A percentile compares a stretch with the other conserved stretches of the same genome.
phyloP scores from a whole-genome alignment of 2,888 invertebrate species.

The Napeogenes inachia region DNA sequence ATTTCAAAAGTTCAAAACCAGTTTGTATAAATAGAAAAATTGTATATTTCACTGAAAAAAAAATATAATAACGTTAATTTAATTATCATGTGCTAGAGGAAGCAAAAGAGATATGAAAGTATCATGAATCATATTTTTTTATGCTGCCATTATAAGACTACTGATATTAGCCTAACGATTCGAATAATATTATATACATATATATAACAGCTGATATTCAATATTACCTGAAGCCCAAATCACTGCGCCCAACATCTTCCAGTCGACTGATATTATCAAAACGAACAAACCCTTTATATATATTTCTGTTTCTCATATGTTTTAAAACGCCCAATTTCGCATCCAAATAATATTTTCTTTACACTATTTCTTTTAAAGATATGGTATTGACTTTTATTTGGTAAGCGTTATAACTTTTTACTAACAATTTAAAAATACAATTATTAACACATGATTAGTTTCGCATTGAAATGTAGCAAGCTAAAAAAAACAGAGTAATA shows the following conservation, averaged over 20 bases:
- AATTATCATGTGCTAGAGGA: no score
- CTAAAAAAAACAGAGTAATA: no score
- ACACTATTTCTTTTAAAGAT: slow-evolving; percentile 4
- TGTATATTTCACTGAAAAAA: no score
- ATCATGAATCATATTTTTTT: no score
- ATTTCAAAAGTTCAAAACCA: not conserved
- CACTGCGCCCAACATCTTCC: slow-evolving; percentile 58
- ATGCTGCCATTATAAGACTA: not conserved
- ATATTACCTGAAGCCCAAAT: slow-evolving; percentile 60
- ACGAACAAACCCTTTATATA: slow-evolving; percentile 35
- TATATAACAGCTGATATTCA: not conserved
- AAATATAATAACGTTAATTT: no score
- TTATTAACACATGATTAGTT: no score
- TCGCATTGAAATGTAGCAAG: no score
- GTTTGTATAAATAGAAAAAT: not conserved
- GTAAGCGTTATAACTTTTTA: slow-evolving; percentile 1
- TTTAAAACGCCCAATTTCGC: slow-evolving; percentile 5
- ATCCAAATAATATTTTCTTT: slow-evolving; percentile 9
- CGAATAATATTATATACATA: not conserved
- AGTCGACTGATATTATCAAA: slow-evolving; percentile 45
- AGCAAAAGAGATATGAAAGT: no score
- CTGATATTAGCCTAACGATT: not conserved
- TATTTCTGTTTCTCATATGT: slow-evolving; percentile 3
- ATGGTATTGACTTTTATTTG: slow-evolving; percentile 10
- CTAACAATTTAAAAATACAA: not conserved